Evolutionary conservation across 2,888 invertebrate species (phyloP).

Genomic region (Agapostemon virescens): DNA sequence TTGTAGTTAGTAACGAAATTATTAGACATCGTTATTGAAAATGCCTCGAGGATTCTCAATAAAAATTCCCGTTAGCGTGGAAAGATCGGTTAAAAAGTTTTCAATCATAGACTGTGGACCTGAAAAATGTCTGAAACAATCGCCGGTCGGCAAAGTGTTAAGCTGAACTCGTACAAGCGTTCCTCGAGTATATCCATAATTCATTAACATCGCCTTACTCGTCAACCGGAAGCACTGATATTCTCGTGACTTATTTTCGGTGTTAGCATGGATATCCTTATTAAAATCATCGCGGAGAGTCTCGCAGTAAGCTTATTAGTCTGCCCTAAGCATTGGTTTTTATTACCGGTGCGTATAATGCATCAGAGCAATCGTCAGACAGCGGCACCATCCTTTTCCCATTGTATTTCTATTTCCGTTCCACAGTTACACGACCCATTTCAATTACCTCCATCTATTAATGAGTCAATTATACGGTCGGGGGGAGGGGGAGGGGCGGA

Average conservation of each 20-base stretch:
- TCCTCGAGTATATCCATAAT: neutral
- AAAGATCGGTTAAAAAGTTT: too few species aligned
- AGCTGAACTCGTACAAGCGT: neutral
- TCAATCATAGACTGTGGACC: too few species aligned
- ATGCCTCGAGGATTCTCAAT: too few species aligned
- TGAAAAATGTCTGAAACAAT: too few species aligned
- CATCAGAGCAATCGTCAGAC: neutral
- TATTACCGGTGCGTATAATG: neutral
- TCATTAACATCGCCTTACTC: neutral
- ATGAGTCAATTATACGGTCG: constrained; percentile 44
- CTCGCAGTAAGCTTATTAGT: neutral
- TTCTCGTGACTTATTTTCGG: constrained; percentile 1
- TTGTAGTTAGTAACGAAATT: too few species aligned
- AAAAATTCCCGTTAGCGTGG: too few species aligned
- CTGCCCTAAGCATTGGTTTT: neutral
- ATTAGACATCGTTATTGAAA: too few species aligned
- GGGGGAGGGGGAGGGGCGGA: neutral
- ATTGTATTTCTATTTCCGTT: constrained; percentile 13
- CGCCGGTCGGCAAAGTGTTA: too few species aligned
- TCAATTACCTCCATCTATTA: constrained; percentile 42
- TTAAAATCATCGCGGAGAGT: constrained; percentile 7
- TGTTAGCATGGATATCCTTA: neutral
- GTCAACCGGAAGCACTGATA: neutral
- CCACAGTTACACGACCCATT: constrained; percentile 2
- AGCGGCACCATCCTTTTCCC: neutral